Evolutionary conservation across 1,140 invertebrate species (phyloP), one percentile per base, ranked within the genome.

Genomic region (Halesus radiatus): DNA sequence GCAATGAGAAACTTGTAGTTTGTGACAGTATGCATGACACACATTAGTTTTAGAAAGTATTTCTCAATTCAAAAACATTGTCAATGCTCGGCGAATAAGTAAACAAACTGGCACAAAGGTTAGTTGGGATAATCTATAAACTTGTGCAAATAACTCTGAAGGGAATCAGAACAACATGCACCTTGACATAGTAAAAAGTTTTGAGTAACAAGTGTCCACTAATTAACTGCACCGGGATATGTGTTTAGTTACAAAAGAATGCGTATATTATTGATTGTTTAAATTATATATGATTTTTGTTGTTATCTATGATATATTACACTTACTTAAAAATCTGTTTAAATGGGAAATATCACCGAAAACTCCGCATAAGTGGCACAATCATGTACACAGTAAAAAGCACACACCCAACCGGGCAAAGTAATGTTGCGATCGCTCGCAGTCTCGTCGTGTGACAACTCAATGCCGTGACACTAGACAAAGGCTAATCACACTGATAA

Each of bases 381-480:
- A 72, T 79, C 66, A 79, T 79, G 37, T 72, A 79, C 68, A 79
- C 77, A 79, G 53, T 73, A 73, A 70, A 72, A 79, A 60, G 77
- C 77, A 79, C 77, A 79, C 77, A 79, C 77, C 77, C 77, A 79
- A 79, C 77, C 77, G 68, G 77, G 77, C 29, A 32, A 70, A 79
- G 77, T 73, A 79, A 79, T 79, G 66, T 73, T 79, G 78, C 78
- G 78, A 79, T 73, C 68, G 78, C 68, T 79, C 56, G 62, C 64
- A 37, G 76, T 78, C 37, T 45, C 37, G 32, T 64, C 60, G 76
- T 78, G 78, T 73, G 78, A 79, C 78, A 79, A 79, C 78, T 79
- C 78, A 70, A 79, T 78, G 78, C 78, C 78, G 78, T 79, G 78
- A 79, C 68, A 72, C 78, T 62, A 79, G 78, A 79, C 78, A 79